Percentiles rank a stretch among this genome's conserved stretches.
Conservation (phyloP, 2,797 vertebrate genomes). For the Pterois miles region DNA sequence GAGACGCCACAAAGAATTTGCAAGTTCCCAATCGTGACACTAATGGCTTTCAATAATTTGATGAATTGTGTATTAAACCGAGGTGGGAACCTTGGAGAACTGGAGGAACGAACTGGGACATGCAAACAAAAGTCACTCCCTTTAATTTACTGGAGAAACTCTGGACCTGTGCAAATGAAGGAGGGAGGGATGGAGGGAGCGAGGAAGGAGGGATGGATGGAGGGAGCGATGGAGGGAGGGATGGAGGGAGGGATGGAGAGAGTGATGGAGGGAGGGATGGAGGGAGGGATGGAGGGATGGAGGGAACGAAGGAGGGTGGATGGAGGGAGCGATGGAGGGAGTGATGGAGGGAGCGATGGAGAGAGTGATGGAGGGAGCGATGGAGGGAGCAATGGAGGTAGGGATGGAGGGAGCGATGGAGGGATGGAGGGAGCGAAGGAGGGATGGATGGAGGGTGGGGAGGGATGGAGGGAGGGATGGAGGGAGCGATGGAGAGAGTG, state of each 20-base stretch:
- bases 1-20: constrained; percentile 89
- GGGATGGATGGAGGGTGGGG: no score
- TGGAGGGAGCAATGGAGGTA: constrained; percentile 11
- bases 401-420: not conserved
- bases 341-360: constrained; percentile 1
- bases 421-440: constrained; percentile 10
- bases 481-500: constrained; percentile 4
- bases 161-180: constrained; percentile 34
- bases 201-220: not conserved
- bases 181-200: constrained; percentile 6
- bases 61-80: constrained; percentile 92
- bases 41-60: constrained; percentile 95
- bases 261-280: not conserved
- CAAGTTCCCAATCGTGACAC: constrained; percentile 90
- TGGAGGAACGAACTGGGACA: constrained; percentile 78
- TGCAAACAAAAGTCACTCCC: constrained; percentile 79
- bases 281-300: no score
- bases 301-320: no score
- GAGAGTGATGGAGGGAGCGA: not conserved
- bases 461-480: not conserved
- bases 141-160: constrained; percentile 69
- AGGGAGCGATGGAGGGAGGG: constrained; percentile 5
- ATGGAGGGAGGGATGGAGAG: constrained; percentile 6
- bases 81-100: constrained; percentile 85
- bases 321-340: not conserved